These are phyloP conservation scores for Dorcus parallelipipedus DNA, from an alignment of 2,888 invertebrate genomes.

Conservation along the genomic window DNA sequence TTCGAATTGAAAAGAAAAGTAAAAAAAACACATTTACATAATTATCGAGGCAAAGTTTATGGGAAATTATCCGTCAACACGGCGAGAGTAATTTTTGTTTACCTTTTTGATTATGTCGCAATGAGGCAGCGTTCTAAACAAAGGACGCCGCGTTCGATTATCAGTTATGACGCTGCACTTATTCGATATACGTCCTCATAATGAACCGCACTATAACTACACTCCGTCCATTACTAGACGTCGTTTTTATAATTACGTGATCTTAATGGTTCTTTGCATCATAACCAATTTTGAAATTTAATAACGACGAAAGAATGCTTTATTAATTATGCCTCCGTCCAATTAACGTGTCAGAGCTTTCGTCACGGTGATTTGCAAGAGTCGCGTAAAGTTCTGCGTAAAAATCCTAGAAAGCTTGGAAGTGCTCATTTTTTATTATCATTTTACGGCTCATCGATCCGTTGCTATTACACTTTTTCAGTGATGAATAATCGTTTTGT, in stretches of 20 bases:
- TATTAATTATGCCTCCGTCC: neutral
- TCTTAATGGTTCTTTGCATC: conserved; percentile 4
- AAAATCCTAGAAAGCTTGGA: too few species aligned
- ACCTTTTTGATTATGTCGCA: conserved; percentile 33
- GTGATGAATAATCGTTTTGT: too few species aligned
- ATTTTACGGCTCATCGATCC: too few species aligned
- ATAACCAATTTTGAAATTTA: neutral
- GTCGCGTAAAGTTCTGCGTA: too few species aligned
- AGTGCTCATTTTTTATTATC: too few species aligned
- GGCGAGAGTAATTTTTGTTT: conserved; percentile 29
- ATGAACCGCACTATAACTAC: conserved; percentile 1
- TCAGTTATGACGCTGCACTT: conserved; percentile 35
- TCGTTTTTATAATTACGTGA: conserved; percentile 3
- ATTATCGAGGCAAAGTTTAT: conserved; percentile 8
- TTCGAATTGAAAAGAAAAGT: too few species aligned
- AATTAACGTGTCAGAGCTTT: neutral
- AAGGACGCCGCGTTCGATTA: conserved; percentile 35
- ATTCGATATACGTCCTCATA: conserved; percentile 11
- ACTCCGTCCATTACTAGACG: neutral
- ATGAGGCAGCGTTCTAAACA: conserved; percentile 30
- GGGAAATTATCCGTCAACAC: conserved; percentile 21
- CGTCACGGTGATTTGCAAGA: neutral
- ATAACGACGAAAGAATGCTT: neutral
- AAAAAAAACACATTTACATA: neutral
- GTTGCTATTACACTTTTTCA: too few species aligned